Percentiles rank a stretch among this genome's conserved stretches.
phyloP scores from a whole-genome alignment of 2,113 vertebrate genomes.

The Oenanthe oenanthe region DNA sequence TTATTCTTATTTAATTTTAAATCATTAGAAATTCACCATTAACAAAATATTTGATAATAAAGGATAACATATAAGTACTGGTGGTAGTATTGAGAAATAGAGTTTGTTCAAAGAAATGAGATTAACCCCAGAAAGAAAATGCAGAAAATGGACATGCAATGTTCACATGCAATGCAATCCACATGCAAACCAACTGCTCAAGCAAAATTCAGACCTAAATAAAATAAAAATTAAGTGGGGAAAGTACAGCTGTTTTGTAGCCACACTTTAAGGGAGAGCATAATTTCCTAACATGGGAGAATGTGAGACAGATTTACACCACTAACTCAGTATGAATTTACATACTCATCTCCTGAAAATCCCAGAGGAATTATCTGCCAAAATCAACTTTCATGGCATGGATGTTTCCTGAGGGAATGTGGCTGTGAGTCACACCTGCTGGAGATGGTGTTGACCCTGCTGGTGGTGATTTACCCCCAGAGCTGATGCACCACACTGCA shows the following conservation, averaged over 20 bases:
- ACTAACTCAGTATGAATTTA: neutral
- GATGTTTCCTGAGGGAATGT: neutral
- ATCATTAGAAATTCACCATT: neutral
- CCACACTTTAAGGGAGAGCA: neutral
- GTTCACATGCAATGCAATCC: neutral
- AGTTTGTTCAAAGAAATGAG: neutral
- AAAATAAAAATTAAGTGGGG: neutral
- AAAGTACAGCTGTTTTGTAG: neutral
- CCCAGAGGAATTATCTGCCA: neutral
- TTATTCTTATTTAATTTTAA: neutral
- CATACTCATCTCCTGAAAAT: neutral
- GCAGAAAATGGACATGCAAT: neutral
- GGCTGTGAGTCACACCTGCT: neutral
- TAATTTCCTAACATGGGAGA: neutral
- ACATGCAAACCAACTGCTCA: neutral
- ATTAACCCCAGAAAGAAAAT: neutral
- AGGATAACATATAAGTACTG: neutral
- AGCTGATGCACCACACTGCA: neutral
- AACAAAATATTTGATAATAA: neutral
- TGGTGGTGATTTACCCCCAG: neutral
- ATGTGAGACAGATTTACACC: neutral
- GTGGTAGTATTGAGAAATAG: neutral
- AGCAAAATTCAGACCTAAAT: neutral
- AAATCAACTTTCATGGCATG: neutral
- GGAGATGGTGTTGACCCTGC: neutral